Percentiles rank a stretch among this genome's conserved stretches.
These are phyloP conservation scores for Oryzias woworae DNA, from an alignment of 2,113 vertebrate genomes.

Conservation along the genomic window DNA sequence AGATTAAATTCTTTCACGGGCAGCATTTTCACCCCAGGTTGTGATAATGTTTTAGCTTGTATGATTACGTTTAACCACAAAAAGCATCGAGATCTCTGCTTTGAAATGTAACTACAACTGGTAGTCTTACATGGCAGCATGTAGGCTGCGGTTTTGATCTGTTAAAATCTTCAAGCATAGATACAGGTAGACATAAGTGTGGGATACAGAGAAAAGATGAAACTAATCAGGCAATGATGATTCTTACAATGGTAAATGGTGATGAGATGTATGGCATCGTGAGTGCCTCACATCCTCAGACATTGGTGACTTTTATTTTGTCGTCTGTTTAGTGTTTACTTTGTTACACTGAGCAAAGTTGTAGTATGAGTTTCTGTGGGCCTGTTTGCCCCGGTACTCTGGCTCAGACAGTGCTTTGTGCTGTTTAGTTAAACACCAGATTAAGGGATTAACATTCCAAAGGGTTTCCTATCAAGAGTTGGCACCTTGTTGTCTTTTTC, in stretches of 20 bases:
- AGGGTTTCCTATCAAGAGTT: constrained; percentile 8
- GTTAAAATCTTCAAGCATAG: not conserved
- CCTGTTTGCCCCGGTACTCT: constrained; percentile 17
- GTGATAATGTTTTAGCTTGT: not conserved
- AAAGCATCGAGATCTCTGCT: not conserved
- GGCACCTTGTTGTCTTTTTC: constrained; percentile 18
- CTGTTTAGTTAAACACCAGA: constrained; percentile 55
- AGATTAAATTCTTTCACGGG: too few relatives aligned
- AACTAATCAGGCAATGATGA: not conserved
- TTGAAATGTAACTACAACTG: not conserved
- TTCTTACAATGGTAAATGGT: constrained; percentile 35
- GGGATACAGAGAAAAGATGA: too few relatives aligned
- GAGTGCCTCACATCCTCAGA: constrained; percentile 30
- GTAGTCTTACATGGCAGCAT: not conserved
- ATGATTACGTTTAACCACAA: not conserved
- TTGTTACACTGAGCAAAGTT: constrained; percentile 34
- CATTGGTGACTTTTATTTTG: constrained; percentile 10
- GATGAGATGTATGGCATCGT: constrained; percentile 27
- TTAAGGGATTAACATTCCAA: constrained; percentile 69
- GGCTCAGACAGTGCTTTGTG: constrained; percentile 30
- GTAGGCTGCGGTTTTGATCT: not conserved
- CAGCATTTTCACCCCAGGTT: too few relatives aligned
- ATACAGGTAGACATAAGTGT: not conserved
- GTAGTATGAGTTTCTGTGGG: constrained; percentile 23
- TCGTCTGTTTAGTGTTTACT: constrained; percentile 9